phyloP scores from a whole-genome alignment of 37 sponge, comb jelly and placozoan species.

The Ianthella basta region DNA sequence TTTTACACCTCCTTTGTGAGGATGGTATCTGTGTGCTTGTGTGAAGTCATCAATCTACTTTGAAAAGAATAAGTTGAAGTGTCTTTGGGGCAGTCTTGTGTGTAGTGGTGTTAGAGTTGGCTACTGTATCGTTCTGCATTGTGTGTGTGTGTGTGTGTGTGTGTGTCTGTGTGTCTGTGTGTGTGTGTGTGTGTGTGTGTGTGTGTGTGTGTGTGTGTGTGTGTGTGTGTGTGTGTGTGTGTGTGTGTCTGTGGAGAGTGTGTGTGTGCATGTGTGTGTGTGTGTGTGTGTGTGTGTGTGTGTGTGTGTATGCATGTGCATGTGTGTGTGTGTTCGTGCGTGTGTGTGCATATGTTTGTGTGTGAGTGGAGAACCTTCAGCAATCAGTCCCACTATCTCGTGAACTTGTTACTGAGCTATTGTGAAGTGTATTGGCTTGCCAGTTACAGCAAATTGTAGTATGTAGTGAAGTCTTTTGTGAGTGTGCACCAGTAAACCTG shows the following conservation, averaged over 20 bases:
- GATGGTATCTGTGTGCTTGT: no score
- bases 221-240: slow-evolving; percentile 25
- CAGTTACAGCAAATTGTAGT: no score
- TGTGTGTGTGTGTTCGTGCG: background rate
- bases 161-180: slow-evolving; percentile 15
- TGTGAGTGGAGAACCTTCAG: background rate
- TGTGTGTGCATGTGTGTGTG: slow-evolving; percentile 1
- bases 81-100: no score
- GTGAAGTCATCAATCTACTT: no score
- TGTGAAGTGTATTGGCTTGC: no score
- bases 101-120: no score
- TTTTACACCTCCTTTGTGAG: no score
- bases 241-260: background rate
- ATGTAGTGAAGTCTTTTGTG: no score
- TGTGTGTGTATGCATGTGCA: background rate
- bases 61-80: no score
- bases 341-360: slow-evolving; percentile 15
- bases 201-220: slow-evolving; percentile 24
- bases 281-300: background rate
- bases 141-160: slow-evolving; percentile 14
- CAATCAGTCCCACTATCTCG: background rate
- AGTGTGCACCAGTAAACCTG: no score
- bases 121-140: background rate
- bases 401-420: no score
- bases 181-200: slow-evolving; percentile 32